Base-by-base conservation (phyloP, 2,888 invertebrate genomes). In the Hipparchia sbordonii region DNA sequence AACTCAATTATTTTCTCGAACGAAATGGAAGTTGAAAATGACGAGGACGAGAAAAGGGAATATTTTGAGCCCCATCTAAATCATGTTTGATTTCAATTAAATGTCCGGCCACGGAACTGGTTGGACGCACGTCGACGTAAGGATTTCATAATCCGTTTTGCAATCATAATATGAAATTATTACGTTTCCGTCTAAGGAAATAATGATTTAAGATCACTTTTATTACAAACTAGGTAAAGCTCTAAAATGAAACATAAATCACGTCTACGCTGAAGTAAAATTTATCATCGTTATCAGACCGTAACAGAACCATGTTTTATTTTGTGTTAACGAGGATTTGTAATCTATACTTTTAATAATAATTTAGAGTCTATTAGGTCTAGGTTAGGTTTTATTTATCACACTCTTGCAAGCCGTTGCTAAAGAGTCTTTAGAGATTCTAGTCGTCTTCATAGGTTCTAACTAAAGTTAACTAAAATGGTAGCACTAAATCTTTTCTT, bases 1-100 rank as follows among this genome's bases (percentile, higher is more conserved):
- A 8, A 61, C 61, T 52, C n/a, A 48, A 48, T 45, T 61, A 51
- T 67, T 70, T 54, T 39, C 62, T 57, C 23, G 52, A 74, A 70
- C 12, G 57, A 74, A 72, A 72, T 65, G 13, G 61, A 59, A 67
- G 52, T 59, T 39, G 2, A 39, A 39, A 39, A 2, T 39, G 39
- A 39, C 39, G 63, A 65, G 52, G 61, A 62, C 63, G 52, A 51
- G 57, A n/a, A 48, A 23, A 13, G 46, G n/a, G 65, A 67, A 72
- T 73, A 70, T 70, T 74, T 68, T 77, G 71, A 72, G 67, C 70
- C 68, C 10, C 66, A 70, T 72, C 76, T 76, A 74, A 77, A 71
- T 76, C 72, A 74, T 79, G 78, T 89, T 89, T 88, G 85, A 85
- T 86, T 88, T 88, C 85, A 89, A 89, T 60, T 60, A 60, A 60